phyloP scores from a whole-genome alignment of 2,797 vertebrate genomes.

The Adelosebastes latens region DNA sequence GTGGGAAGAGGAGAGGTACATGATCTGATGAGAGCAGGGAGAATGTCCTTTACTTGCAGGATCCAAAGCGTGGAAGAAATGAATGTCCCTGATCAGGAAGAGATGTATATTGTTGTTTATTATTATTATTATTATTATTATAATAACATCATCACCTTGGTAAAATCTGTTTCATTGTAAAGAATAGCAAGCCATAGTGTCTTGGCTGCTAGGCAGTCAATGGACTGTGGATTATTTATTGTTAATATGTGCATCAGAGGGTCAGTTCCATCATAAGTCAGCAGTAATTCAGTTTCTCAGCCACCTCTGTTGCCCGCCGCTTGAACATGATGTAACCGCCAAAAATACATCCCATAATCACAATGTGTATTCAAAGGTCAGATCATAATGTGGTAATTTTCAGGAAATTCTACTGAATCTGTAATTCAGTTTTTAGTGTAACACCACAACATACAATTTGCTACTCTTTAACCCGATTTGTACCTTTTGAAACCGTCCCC shows the following conservation, averaged over 20 bases:
- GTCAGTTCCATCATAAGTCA: background rate
- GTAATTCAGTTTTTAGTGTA: slow-evolving; percentile 1
- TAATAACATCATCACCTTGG: background rate
- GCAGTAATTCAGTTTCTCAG: slow-evolving; percentile 7
- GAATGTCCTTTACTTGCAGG: background rate
- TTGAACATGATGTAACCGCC: background rate
- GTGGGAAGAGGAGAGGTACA: background rate
- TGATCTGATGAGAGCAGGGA: background rate
- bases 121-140: background rate
- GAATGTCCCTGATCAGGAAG: background rate
- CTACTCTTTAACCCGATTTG: slow-evolving; percentile 31
- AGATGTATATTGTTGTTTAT: background rate
- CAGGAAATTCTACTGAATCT: background rate
- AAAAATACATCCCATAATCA: background rate
- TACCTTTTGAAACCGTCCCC: slow-evolving; percentile 17
- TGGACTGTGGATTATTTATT: slow-evolving; percentile 12
- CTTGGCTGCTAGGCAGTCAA: background rate
- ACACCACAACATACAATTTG: slow-evolving; percentile 33
- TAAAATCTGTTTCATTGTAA: background rate
- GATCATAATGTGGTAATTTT: background rate
- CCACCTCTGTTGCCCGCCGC: background rate
- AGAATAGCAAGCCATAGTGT: background rate
- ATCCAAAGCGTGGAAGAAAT: background rate
- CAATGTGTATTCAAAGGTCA: slow-evolving; percentile 2
- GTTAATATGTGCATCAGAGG: background rate